A percentile compares a stretch with the other conserved stretches of the same genome.
phyloP scores from a whole-genome alignment of 2,888 invertebrate species.

The Homarus gammarus region DNA sequence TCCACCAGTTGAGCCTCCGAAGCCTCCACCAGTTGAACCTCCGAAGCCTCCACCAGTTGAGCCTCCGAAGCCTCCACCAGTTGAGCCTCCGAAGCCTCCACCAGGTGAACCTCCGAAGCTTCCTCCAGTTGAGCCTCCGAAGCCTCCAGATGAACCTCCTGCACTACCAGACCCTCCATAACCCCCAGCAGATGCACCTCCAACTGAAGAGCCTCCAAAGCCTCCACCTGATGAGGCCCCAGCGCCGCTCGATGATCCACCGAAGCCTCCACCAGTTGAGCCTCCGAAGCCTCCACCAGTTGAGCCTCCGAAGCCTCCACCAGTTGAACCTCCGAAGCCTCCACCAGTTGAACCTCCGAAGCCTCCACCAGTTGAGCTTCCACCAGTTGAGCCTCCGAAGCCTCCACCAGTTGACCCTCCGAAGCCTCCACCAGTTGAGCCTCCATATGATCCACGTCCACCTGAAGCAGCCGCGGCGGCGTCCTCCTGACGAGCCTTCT shows the following conservation, averaged over 20 bases:
- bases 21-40: slow-evolving; percentile 1
- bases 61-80: slow-evolving; percentile 18
- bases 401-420: slow-evolving; percentile 19
- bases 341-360: slow-evolving; percentile 2
- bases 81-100: slow-evolving; percentile 35
- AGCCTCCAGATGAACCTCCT: neutral
- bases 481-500: slow-evolving; percentile 49
- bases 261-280: neutral
- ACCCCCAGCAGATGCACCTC: slow-evolving; percentile 16
- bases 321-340: slow-evolving; percentile 19
- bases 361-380: neutral
- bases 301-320: slow-evolving; percentile 36
- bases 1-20: slow-evolving; percentile 1
- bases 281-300: slow-evolving; percentile 25
- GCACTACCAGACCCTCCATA: slow-evolving; percentile 18
- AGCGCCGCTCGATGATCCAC: neutral
- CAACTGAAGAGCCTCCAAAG: neutral
- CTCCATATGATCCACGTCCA: slow-evolving; percentile 10
- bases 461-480: slow-evolving; percentile 18
- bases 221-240: slow-evolving; percentile 26
- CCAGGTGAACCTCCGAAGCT: slow-evolving; percentile 10
- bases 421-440: slow-evolving; percentile 5
- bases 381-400: neutral
- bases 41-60: neutral
- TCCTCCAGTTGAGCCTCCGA: neutral